phyloP scores from a whole-genome alignment of 2,113 vertebrate species.

The Montifringilla adamsi region DNA sequence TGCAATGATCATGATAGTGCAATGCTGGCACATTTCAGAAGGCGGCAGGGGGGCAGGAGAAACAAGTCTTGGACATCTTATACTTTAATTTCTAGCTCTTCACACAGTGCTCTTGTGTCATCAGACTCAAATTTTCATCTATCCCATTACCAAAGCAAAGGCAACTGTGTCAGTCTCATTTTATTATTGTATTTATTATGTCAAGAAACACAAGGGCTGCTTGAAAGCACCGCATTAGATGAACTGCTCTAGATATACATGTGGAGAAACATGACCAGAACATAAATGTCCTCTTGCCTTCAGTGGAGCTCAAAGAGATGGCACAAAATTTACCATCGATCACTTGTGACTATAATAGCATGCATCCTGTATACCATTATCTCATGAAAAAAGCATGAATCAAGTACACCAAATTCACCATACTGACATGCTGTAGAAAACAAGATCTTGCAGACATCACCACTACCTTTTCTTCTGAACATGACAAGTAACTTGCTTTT shows the following conservation, averaged over 20 bases:
- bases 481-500: neutral
- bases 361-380: neutral
- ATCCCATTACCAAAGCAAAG: neutral
- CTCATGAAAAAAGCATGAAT: neutral
- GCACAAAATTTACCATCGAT: neutral
- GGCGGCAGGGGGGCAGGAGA: rapidly evolving
- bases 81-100: neutral
- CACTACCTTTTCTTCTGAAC: neutral
- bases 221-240: neutral
- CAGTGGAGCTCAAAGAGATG: neutral
- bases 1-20: neutral
- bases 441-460: neutral
- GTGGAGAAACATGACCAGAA: neutral
- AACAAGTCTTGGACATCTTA: neutral
- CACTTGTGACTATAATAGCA: neutral
- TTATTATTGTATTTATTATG: neutral
- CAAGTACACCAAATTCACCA: neutral
- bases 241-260: neutral
- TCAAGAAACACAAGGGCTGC: neutral
- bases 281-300: neutral
- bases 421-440: neutral
- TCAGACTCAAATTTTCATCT: neutral
- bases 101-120: neutral
- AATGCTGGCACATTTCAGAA: neutral
- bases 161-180: neutral